A percentile compares a stretch with the other conserved stretches of the same genome.
phyloP scores from a whole-genome alignment of 2,888 invertebrate genomes.

The Plemyria rubiginata region DNA sequence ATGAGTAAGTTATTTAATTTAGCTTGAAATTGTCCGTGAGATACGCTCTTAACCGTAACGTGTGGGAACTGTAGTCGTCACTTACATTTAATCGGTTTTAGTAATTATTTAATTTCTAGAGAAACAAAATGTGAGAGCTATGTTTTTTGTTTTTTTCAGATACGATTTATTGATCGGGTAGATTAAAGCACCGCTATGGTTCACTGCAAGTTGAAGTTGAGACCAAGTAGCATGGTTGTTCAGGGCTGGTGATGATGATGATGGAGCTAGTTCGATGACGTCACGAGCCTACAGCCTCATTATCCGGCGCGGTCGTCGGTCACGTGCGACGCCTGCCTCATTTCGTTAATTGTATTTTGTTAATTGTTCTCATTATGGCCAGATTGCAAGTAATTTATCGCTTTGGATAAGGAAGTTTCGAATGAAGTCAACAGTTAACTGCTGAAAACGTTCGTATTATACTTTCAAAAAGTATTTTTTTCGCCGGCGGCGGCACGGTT shows the following conservation, averaged over 20 bases:
- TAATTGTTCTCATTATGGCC: conserved; percentile 36
- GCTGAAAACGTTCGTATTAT: neutral
- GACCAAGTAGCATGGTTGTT: too few species aligned
- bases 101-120: neutral
- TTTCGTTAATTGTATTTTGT: conserved; percentile 34
- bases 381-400: conserved; percentile 23
- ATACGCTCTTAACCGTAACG: conserved; percentile 22
- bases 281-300: conserved; percentile 14
- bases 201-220: too few species aligned
- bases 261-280: conserved; percentile 2
- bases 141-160: too few species aligned
- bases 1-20: conserved; percentile 35
- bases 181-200: too few species aligned
- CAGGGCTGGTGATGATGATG: too few species aligned
- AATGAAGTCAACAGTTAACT: conserved; percentile 8
- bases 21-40: conserved; percentile 25
- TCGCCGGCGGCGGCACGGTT: too few species aligned
- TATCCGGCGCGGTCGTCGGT: conserved; percentile 15
- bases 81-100: conserved; percentile 1
- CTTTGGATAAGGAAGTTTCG: conserved; percentile 17
- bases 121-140: neutral
- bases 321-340: conserved; percentile 29
- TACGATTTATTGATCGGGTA: too few species aligned
- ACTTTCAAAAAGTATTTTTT: neutral
- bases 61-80: conserved; percentile 4